These are phyloP conservation scores for Mormyrus lacerda DNA, from an alignment of 2,113 vertebrate species.

Conservation along the genomic window DNA sequence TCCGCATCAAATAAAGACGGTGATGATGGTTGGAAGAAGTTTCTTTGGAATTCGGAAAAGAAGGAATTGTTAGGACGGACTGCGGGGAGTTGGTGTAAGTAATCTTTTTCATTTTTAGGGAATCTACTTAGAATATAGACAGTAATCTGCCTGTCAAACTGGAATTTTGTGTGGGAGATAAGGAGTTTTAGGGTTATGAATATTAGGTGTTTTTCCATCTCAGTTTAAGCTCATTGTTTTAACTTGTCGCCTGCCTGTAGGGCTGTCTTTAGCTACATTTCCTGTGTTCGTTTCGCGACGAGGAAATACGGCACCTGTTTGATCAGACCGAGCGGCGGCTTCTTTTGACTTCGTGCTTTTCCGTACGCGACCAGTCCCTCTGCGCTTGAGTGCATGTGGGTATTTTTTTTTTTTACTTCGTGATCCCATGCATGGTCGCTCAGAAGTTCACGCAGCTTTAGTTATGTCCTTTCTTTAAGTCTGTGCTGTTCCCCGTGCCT, in stretches of 20 bases:
- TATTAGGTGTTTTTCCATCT: neutral
- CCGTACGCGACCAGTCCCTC: neutral
- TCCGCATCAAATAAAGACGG: constrained; percentile 72
- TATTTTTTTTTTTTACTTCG: neutral
- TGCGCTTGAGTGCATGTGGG: neutral
- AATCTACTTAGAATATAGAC: neutral
- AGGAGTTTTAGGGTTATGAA: neutral
- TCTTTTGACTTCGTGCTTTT: constrained; percentile 49
- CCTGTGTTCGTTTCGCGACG: constrained; percentile 28
- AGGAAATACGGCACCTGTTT: constrained; percentile 58
- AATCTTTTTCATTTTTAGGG: neutral
- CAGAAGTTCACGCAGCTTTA: neutral
- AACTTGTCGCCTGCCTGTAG: neutral
- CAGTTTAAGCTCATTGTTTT: neutral
- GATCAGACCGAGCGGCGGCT: constrained; percentile 31
- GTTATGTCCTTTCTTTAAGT: neutral
- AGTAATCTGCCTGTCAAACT: neutral
- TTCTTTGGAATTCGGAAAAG: constrained; percentile 86
- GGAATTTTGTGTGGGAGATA: neutral
- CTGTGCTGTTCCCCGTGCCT: neutral
- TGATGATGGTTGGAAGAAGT: constrained; percentile 78
- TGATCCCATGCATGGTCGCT: neutral
- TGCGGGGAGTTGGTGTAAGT: constrained; percentile 84
- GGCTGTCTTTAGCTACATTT: neutral
- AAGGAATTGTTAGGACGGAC: constrained; percentile 84